Evolutionary conservation across 2,888 invertebrate genomes (phyloP).

Genomic region (Biston stratarius): DNA sequence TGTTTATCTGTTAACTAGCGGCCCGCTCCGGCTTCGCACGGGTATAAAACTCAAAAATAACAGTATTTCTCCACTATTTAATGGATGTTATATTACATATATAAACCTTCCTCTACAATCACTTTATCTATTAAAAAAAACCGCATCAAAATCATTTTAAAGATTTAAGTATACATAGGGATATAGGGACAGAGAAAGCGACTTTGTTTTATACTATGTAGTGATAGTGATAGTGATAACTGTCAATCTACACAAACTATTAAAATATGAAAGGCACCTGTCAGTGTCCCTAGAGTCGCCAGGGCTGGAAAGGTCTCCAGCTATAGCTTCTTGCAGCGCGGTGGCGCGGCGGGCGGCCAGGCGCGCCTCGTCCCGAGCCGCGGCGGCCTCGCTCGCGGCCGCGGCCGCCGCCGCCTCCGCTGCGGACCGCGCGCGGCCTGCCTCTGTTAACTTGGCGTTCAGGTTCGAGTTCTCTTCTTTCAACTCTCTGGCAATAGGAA

Average conservation of each 20-base stretch:
- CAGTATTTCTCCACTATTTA: too few relatives aligned
- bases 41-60: too few relatives aligned
- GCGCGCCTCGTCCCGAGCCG: conserved; percentile 93
- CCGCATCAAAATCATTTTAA: too few relatives aligned
- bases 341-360: conserved; percentile 95
- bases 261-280: conserved; percentile 29
- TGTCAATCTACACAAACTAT: not conserved
- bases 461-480: conserved; percentile 92
- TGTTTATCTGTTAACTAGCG: too few relatives aligned
- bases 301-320: conserved; percentile 92
- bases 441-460: conserved; percentile 91
- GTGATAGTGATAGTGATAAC: too few relatives aligned
- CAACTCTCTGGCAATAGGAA: conserved; percentile 84
- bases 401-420: conserved; percentile 91
- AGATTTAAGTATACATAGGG: too few relatives aligned
- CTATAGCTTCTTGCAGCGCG: conserved; percentile 96
- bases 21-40: too few relatives aligned
- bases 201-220: too few relatives aligned
- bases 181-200: too few relatives aligned
- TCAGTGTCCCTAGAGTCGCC: conserved; percentile 87
- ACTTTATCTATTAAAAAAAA: too few relatives aligned
- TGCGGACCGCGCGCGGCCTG: conserved; percentile 90
- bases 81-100: too few relatives aligned
- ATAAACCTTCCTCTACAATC: too few relatives aligned
- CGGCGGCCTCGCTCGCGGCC: conserved; percentile 89